Base-by-base conservation (phyloP, 1,140 invertebrate genomes). In the Pseudomyrmex sp. region DNA sequence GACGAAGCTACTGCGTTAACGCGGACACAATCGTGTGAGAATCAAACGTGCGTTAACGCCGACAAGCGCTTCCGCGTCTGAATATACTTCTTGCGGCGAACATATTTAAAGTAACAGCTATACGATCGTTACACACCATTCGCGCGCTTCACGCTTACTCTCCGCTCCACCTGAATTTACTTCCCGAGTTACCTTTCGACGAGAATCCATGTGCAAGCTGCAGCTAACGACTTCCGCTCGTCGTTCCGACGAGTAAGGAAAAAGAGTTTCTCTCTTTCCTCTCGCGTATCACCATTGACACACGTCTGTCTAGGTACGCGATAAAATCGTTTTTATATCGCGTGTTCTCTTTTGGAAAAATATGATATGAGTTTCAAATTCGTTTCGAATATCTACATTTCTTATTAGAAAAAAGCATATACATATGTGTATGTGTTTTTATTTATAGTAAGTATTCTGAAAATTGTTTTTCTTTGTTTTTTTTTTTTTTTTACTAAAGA, bases 41-140 rank as follows among this genome's bases (percentile, higher is more conserved):
- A 80, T 80, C 76, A 72, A 80, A 80, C 20, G 66, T 80, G 18
- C 76, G 76, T 80, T 80, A 80, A 66, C 26, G 26, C n/a, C 74
- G 50, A 20, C 62, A 61, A 76, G 23, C 20, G 23, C 50, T 68
- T 10, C 58, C 62, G 20, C 50, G 44, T 69, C 13, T 56, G 66
- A 61, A 80, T 80, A 66, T 56, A 12, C 54, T 13, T 69, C 63
- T 74, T 65, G 35, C 20, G 68, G 52, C 68, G 23, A 65, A 68
- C 76, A 73, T 87, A 79, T 72, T 82, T 86, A 83, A 83, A 85
- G 72, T 73, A 82, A 76, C 65, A 76, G 59, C 84, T 8, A 12
- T 59, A 68, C 9, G 9, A 76, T 87, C 84, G 63, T 87, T 72
- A 85, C 70, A 76, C 52, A 35, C 35, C 5, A 35, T 8, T 15